phyloP scores from a whole-genome alignment of 2,797 vertebrate species.

The Chloroceryle amazona region DNA sequence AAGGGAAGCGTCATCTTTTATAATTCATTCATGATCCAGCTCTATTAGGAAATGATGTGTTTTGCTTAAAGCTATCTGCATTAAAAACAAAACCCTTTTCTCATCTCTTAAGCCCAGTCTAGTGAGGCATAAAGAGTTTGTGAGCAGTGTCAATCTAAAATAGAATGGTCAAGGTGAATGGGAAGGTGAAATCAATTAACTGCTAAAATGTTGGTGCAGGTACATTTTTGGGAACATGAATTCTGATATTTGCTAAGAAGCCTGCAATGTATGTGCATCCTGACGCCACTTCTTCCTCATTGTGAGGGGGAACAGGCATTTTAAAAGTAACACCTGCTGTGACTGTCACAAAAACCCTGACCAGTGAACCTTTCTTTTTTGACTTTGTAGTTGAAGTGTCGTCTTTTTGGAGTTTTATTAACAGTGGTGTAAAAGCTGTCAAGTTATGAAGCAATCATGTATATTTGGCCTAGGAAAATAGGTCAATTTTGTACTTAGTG shows the following conservation, averaged over 20 bases:
- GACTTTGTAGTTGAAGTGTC: neutral
- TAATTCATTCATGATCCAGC: conserved; percentile 19
- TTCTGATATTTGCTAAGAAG: neutral
- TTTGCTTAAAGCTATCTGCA: neutral
- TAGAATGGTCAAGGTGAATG: neutral
- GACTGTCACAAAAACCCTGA: neutral
- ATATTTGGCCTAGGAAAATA: neutral
- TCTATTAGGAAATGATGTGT: neutral
- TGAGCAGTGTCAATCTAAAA: neutral
- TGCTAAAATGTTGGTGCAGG: neutral
- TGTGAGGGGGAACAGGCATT: neutral
- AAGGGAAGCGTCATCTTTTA: neutral
- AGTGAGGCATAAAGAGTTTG: neutral
- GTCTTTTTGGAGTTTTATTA: neutral
- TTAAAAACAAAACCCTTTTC: neutral
- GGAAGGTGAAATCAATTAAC: conserved; percentile 39
- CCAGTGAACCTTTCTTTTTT: neutral
- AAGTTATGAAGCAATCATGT: neutral
- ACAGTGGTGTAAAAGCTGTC: neutral
- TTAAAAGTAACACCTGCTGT: neutral
- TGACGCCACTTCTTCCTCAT: neutral
- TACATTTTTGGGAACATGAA: neutral
- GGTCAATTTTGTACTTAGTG: neutral
- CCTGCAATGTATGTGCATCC: neutral
- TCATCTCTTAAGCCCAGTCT: neutral